Conservation (phyloP, 2,797 vertebrate genomes). For the Hydrocynus forskahlii region DNA sequence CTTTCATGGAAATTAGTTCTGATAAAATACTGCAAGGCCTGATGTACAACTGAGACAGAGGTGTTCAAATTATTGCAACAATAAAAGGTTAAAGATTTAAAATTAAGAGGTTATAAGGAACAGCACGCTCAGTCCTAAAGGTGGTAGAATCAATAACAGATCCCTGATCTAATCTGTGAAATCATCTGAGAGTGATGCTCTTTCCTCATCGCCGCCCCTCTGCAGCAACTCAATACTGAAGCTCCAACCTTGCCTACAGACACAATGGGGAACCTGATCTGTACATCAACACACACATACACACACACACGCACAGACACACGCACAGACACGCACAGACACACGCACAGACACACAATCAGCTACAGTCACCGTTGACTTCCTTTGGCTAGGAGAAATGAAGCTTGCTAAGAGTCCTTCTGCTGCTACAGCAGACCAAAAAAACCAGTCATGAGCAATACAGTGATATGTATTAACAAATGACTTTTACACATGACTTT, state of each 20-base stretch:
- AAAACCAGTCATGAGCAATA: no score
- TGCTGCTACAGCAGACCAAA: not conserved
- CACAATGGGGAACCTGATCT: conserved; percentile 9
- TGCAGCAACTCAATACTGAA: conserved; percentile 2
- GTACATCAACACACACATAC: not conserved
- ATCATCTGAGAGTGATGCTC: not conserved
- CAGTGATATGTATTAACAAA: no score
- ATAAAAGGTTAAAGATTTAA: no score
- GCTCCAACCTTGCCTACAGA: conserved; percentile 5
- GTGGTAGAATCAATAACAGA: not conserved
- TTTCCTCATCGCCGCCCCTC: not conserved
- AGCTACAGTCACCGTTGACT: conserved; percentile 26
- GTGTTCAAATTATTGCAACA: no score
- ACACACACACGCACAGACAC: not conserved
- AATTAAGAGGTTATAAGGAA: no score
- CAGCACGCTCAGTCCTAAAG: not conserved
- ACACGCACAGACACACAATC: not conserved
- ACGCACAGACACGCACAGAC: not conserved
- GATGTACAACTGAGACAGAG: no score
- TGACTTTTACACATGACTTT: no score
- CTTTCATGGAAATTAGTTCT: no score
- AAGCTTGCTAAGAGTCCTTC: conserved; percentile 9
- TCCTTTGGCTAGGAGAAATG: conserved; percentile 16
- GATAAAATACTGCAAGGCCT: no score
- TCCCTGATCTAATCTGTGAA: conserved; percentile 11